Conservation (phyloP, 1,140 invertebrate species). For the Apis florea region DNA sequence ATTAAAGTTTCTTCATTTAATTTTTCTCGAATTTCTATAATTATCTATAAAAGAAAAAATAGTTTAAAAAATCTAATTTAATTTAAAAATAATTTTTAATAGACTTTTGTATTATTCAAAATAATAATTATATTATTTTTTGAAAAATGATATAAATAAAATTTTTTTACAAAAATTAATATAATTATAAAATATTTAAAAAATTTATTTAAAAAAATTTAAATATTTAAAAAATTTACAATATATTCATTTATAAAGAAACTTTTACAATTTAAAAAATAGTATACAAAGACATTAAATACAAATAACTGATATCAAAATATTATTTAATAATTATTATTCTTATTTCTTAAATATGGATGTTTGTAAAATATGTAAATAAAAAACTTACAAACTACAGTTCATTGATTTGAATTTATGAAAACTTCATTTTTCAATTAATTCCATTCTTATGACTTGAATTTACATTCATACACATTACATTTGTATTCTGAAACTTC, state of each 20-base stretch:
- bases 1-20: conserved; percentile 65
- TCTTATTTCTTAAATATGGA: too few species aligned
- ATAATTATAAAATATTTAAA: too few species aligned
- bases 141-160: not conserved
- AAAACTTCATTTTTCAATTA: too few species aligned
- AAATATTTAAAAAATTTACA: too few species aligned
- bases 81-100: not conserved
- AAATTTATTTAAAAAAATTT: too few species aligned
- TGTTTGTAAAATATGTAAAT: too few species aligned
- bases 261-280: not conserved
- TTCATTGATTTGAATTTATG: not conserved
- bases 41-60: conserved; percentile 65
- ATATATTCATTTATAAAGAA: not conserved
- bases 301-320: too few species aligned
- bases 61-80: not conserved
- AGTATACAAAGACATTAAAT: too few species aligned
- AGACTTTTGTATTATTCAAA: not conserved
- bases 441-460: not conserved
- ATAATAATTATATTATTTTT: not conserved
- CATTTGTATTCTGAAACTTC: not conserved
- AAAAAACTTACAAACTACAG: too few species aligned
- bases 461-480: not conserved
- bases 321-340: too few species aligned
- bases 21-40: conserved; percentile 67
- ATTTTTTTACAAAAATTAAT: not conserved